Evolutionary conservation across 2,888 invertebrate species (phyloP), one percentile per base, ranked within the genome.

Genomic region (Choreutis nemorana): DNA sequence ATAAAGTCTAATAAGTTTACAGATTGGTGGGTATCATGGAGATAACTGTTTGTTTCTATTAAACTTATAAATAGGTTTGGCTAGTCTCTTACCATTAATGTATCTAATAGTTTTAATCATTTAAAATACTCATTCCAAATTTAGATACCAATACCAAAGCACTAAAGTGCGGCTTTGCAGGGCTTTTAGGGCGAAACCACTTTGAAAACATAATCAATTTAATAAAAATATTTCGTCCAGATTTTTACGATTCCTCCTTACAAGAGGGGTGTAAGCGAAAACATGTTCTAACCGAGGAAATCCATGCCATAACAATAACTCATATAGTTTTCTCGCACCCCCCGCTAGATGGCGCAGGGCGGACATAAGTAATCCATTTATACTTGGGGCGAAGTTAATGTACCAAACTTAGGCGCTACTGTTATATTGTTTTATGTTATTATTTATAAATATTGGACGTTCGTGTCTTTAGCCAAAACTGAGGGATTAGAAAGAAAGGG

Each of bases 361-460:
- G 73, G 71, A 78, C 78, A 78, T 62, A 73, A 75, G 66, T 78
- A 77, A 77, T 78, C 78, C 78, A 78, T 78, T 78, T 78, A 68
- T 70, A 72, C 78, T 72, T 66, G 67, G 75, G 73, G 77, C 55
- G 78, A 62, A 54, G 51, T 77, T 78, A 77, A 77, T 77, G 73
- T 71, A 68, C 64, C 63, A 56, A 48, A 65, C 65, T 67, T 64
- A 59, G 75, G 72, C 68, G 65, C 52, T 48, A 50, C 50, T 44
- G 55, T 52, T 61, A 65, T 68, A 72, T 73, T 73, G 68, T 75
- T 73, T 72, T 67, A 68, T 65, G 60, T 66, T 66, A 70, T 70
- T 72, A 70, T 70, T 67, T 66, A 70, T 68, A 73, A 70, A 73
- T 67, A 66, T 63, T 55, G 50, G 44, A 29, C 32, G 44, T 47